Evolutionary conservation across 2,797 vertebrate genomes (phyloP), one percentile per base, ranked within the genome.

Genomic region (Centroberyx gerrardi): DNA sequence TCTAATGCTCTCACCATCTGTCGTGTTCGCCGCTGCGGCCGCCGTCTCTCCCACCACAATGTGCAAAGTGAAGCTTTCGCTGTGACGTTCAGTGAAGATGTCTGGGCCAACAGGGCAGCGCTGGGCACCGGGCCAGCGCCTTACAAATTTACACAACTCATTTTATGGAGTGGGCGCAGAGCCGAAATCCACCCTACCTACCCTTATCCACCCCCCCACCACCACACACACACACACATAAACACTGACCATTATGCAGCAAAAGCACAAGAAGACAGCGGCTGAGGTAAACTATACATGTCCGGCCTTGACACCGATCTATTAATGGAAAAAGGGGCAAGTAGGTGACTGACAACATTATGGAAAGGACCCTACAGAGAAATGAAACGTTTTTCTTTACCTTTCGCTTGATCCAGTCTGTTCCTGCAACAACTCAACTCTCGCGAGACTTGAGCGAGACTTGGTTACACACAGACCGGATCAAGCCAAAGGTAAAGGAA

Each of bases 1-100:
- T 83, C 69, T 72, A 81, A 85, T 71, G 73, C 69, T 66, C 60
- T 77, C 63, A 8, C 85, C 92, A 93, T 93, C 91, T 91, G 91
- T 75, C 62, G 76, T 28, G 71, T 67, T 73, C 1, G 1, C 8
- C 28, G 1, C 36, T 8, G 49, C 17, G 31, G 78, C 58, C 12
- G 13, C 62, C 40, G 4, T 48, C 40, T 22, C 85, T 70, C 33
- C 68, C 73, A 44, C 59, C 62, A 33, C 64, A 70, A 77, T 17
- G 82, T 76, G 81, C 75, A 86, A 82, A 85, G 74, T 51, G 60
- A 79, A 70, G 69, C 74, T 82, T 85, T 82, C 75, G 55, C 53
- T 27, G 55, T 62, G 79, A 82, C 31, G 27, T 70, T 85, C 69
- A 72, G 82, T 85, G 74, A 87, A 91, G 86, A 88, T 36, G 78